A percentile compares a stretch with the other conserved stretches of the same genome.
Evolutionary conservation across 2,888 invertebrate species (phyloP).

Genomic region (Agonopterix arenella): DNA sequence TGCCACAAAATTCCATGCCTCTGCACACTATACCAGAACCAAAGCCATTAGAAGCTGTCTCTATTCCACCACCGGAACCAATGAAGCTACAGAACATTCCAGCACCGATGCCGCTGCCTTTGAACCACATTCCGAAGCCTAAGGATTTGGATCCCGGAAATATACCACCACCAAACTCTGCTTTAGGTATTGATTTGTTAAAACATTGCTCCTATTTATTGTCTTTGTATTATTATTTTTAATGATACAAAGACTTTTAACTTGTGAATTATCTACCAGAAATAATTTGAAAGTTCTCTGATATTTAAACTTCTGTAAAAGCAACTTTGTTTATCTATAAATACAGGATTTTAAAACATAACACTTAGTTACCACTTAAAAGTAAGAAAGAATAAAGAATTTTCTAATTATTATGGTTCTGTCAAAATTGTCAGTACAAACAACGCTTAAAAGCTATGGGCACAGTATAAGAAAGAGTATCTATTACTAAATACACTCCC

Average conservation of each 20-base stretch:
- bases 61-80: conserved; percentile 45
- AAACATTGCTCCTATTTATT: neutral
- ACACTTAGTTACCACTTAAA: too few relatives aligned
- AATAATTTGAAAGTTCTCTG: conserved; percentile 18
- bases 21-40: conserved; percentile 29
- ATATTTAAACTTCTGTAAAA: conserved; percentile 11
- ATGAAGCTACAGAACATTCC: conserved; percentile 80
- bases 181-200: conserved; percentile 42
- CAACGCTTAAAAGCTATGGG: too few relatives aligned
- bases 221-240: conserved; percentile 11
- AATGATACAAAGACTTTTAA: conserved; percentile 16
- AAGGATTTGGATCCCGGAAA: conserved; percentile 77
- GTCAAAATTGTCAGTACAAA: too few relatives aligned
- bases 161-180: conserved; percentile 58
- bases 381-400: too few relatives aligned
- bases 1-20: conserved; percentile 27
- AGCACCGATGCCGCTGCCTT: conserved; percentile 76
- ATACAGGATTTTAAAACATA: too few relatives aligned
- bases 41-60: conserved; percentile 28
- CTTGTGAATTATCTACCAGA: neutral
- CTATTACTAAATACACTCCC: too few relatives aligned
- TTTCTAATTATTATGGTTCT: too few relatives aligned
- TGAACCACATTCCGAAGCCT: conserved; percentile 78
- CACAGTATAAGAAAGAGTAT: too few relatives aligned
- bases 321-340: too few relatives aligned